These are phyloP conservation scores for Agrochola macilenta DNA, from an alignment of 2,888 invertebrate genomes.

Conservation along the genomic window DNA sequence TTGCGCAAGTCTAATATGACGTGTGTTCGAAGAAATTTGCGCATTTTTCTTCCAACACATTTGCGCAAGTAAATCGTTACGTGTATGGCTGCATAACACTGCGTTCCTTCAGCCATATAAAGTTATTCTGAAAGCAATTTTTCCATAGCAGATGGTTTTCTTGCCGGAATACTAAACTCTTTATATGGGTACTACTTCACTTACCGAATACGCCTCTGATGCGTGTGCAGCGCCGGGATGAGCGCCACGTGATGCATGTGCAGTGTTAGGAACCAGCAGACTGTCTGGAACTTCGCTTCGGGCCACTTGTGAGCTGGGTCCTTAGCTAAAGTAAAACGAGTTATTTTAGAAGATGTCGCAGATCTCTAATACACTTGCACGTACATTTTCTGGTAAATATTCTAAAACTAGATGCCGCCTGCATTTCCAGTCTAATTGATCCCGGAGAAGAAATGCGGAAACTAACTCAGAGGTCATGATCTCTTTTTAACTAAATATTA, in stretches of 20 bases:
- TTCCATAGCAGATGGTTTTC: not conserved
- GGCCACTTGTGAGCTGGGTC: conserved; percentile 91
- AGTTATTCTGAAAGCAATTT: not conserved
- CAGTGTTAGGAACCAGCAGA: conserved; percentile 99
- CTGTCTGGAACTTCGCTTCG: conserved; percentile 97
- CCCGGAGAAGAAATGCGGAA: not conserved
- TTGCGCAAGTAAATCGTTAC: too few species aligned
- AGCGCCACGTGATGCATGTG: conserved; percentile 98
- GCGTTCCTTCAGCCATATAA: not conserved
- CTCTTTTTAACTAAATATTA: not conserved
- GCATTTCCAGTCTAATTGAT: not conserved
- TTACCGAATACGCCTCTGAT: conserved; percentile 87
- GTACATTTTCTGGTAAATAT: not conserved
- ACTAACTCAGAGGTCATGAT: not conserved
- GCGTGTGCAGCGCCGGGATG: conserved; percentile 96
- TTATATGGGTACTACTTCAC: not conserved
- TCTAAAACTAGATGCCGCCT: not conserved
- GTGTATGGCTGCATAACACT: too few species aligned
- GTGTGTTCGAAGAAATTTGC: too few species aligned
- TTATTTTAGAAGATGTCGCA: not conserved
- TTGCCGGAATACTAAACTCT: not conserved
- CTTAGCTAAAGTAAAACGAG: conserved; percentile 77
- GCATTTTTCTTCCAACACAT: too few species aligned
- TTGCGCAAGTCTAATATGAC: too few species aligned
- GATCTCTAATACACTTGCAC: too few species aligned